Evolutionary conservation across 2,113 vertebrate species (phyloP), one percentile per base, ranked within the genome.

Genomic region (Aldabrachelys gigantea): DNA sequence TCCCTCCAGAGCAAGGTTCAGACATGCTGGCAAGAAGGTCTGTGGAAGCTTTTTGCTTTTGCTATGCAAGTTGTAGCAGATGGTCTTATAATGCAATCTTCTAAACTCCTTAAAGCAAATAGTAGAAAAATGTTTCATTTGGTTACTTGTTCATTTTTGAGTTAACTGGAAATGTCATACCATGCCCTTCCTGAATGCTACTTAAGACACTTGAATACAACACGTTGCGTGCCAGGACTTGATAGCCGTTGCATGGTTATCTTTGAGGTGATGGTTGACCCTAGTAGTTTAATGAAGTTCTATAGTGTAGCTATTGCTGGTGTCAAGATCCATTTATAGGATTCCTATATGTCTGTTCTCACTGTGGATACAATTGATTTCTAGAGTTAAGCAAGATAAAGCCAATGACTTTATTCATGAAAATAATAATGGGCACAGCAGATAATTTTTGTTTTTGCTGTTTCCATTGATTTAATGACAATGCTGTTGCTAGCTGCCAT

Each of bases 81-180:
- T 47, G 12, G 38, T 13, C 25, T 24, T 10, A 14, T 76, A 41
- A 47, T 27, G 11, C 41, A 76, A 27, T 44, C 24, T 47, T 25
- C 12, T 76, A 27, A 76, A 27, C 24, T 47, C 13, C 12, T 78
- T 44, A 47, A 78, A 29, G 75, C 25, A 78, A 78, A 78, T 47
- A 47, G 44, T 8, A 78, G 75, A 47, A 78, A 78, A 78, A 78
- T 54, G 38, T 90, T 96, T 90, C n/a, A 75, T 79, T 84, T 84
- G 25, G 59, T 83, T 92, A 54, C 59, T 92, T 0, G 0, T 84
- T 87, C 59, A 87, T 75, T 9, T 0, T 52, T 59, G 57, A 90
- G 82, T 79, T 79, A 62, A 80, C 75, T 16, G 85, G 84, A 87
- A 91, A 91, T 69, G 83, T 27, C 80, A 84, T 94, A 85, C 69